These are phyloP conservation scores for Xanthorhoe spadicearia DNA, from an alignment of 2,888 invertebrate species.

Conservation along the genomic window DNA sequence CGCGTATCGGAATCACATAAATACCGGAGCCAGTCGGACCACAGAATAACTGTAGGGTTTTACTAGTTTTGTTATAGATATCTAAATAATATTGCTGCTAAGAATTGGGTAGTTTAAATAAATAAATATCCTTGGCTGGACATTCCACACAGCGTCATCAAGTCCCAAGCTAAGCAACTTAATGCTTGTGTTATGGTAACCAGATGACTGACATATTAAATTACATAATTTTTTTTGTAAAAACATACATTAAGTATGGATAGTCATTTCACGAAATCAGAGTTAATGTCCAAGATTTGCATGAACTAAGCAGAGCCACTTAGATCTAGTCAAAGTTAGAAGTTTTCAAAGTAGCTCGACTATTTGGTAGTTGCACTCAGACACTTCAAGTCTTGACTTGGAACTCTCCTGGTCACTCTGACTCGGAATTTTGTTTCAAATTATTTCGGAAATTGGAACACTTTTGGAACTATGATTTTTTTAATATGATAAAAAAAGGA, in stretches of 20 bases:
- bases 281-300: background rate
- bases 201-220: too few relatives aligned
- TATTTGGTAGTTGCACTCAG: background rate
- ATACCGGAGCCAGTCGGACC: slow-evolving; percentile 35
- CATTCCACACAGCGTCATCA: too few relatives aligned
- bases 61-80: background rate
- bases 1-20: slow-evolving; percentile 50
- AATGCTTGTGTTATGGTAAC: too few relatives aligned
- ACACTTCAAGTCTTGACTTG: background rate
- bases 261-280: too few relatives aligned
- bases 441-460: background rate
- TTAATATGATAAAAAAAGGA: background rate
- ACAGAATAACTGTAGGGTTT: slow-evolving; percentile 19
- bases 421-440: background rate
- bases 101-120: slow-evolving; percentile 2
- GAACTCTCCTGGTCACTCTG: background rate
- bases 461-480: too few relatives aligned
- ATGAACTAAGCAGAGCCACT: slow-evolving; percentile 5
- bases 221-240: too few relatives aligned
- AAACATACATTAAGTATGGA: too few relatives aligned
- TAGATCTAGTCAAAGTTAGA: slow-evolving; percentile 2
- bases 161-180: too few relatives aligned
- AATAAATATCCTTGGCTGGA: too few relatives aligned
- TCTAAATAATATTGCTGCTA: background rate
- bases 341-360: background rate